A percentile compares a stretch with the other conserved stretches of the same genome.
These are phyloP conservation scores for Stegostoma tigrinum DNA, from an alignment of 2,113 vertebrate species.

Conservation along the genomic window DNA sequence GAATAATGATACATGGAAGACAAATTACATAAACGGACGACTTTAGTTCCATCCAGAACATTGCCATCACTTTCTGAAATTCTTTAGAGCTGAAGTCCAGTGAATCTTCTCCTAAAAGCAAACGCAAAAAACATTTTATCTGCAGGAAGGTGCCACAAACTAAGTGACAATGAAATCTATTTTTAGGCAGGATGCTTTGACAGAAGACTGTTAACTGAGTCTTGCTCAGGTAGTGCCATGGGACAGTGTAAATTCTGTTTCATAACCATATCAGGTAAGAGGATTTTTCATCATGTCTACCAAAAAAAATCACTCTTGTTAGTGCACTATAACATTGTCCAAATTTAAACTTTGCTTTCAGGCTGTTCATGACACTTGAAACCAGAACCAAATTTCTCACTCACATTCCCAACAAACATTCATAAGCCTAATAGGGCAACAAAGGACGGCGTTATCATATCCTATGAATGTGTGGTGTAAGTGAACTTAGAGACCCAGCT, in stretches of 20 bases:
- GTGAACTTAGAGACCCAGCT: neutral
- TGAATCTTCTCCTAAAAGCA: neutral
- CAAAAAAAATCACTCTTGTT: too few relatives aligned
- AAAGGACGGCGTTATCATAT: neutral
- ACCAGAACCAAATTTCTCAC: neutral
- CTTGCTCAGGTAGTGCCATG: neutral
- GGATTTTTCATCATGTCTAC: neutral
- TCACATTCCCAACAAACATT: neutral
- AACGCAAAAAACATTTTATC: neutral
- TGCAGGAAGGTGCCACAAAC: neutral
- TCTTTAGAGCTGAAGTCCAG: neutral
- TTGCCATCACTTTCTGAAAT: neutral
- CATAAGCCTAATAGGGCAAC: neutral
- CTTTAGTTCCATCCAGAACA: neutral
- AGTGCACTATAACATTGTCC: neutral
- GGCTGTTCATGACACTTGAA: neutral
- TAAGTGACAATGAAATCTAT: neutral
- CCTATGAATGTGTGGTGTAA: neutral
- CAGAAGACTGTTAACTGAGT: neutral
- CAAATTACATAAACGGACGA: neutral
- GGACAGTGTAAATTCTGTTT: neutral
- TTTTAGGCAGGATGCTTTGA: neutral
- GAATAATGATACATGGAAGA: neutral
- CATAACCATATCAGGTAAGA: neutral
- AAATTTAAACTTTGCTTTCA: neutral